Evolutionary conservation across 2,888 invertebrate genomes (phyloP), one percentile per base, ranked within the genome.

Genomic region (Hipparchia semele): DNA sequence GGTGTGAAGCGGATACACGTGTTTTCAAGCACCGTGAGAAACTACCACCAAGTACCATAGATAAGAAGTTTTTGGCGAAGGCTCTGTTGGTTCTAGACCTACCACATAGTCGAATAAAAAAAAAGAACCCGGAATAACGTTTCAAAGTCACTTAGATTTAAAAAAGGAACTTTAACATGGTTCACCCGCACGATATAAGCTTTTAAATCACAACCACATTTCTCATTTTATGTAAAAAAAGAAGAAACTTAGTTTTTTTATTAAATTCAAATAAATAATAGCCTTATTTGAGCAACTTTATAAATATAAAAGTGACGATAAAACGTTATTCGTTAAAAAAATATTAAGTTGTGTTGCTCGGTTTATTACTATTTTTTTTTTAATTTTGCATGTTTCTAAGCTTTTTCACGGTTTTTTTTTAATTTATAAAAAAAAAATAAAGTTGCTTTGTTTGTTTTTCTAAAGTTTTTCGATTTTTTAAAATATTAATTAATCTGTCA

Each of bases 131-230:
- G 75, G 88, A 91, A 91, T 89, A 91, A 91, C 91, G 87, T 91
- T 91, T 89, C 83, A 89, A 72, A 86, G 88, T 89, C 90, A 90
- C 87, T 86, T 80, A 75, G 70, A 59, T 49, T 49, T 79, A 77
- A 83, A 78, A 82, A 91, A 90, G 89, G 88, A 90, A 91, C 88
- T 88, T 85, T 82, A 78, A 79, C 79, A 83, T 81, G 82, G 79
- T 79, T 76, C 80, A 70, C 84, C 79, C 86, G 51, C 39, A n/a
- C 90, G 12, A 23, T 33, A 53, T 9, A 3, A 61, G 89, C 86
- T 89, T 23, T 82, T 87, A 90, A 86, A 79, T 92, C 93, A 93
- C 93, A 93, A 93, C 93, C 92, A 86, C 90, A 79, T 84, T 88
- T 86, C 81, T 79, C 80, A 74, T 80, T 72, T 79, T 86, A 84